Evolutionary conservation across 1,140 invertebrate species (phyloP).

Genomic region (Anastatus disparis): DNA sequence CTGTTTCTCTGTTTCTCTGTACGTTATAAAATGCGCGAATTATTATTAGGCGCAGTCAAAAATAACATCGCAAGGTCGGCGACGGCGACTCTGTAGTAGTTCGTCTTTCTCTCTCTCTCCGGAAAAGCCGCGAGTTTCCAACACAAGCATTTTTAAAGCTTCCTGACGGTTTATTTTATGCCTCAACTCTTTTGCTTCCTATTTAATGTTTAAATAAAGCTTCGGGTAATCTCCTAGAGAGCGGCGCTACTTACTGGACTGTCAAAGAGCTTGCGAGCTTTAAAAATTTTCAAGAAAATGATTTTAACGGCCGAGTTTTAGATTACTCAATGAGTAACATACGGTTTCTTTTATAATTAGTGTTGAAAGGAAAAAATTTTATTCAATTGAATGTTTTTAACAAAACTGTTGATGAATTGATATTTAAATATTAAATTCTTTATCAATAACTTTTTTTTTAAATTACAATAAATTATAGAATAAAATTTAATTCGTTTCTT

Average conservation of each 20-base stretch:
- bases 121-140: slow-evolving; percentile 14
- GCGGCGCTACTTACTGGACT: slow-evolving; percentile 43
- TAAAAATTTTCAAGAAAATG: not conserved
- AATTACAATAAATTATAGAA: too few relatives aligned
- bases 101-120: not conserved
- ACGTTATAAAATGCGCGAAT: slow-evolving; percentile 63
- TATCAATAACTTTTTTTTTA: too few relatives aligned
- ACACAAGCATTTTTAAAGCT: not conserved
- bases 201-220: too few relatives aligned
- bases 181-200: too few relatives aligned
- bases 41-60: slow-evolving; percentile 64
- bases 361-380: too few relatives aligned
- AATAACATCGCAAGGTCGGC: slow-evolving; percentile 65
- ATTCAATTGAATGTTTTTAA: too few relatives aligned
- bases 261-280: slow-evolving; percentile 2
- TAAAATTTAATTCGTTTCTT: too few relatives aligned
- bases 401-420: too few relatives aligned
- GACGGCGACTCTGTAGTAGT: slow-evolving; percentile 44
- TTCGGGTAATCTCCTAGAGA: not conserved
- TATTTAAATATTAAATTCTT: too few relatives aligned
- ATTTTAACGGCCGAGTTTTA: slow-evolving; percentile 8
- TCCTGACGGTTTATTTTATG: too few relatives aligned
- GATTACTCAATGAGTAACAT: too few relatives aligned
- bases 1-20: slow-evolving; percentile 27
- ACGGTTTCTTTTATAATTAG: too few relatives aligned